Evolutionary conservation across 2,113 vertebrate genomes (phyloP), one percentile per base, ranked within the genome.

Genomic region (Corydoras sp.): DNA sequence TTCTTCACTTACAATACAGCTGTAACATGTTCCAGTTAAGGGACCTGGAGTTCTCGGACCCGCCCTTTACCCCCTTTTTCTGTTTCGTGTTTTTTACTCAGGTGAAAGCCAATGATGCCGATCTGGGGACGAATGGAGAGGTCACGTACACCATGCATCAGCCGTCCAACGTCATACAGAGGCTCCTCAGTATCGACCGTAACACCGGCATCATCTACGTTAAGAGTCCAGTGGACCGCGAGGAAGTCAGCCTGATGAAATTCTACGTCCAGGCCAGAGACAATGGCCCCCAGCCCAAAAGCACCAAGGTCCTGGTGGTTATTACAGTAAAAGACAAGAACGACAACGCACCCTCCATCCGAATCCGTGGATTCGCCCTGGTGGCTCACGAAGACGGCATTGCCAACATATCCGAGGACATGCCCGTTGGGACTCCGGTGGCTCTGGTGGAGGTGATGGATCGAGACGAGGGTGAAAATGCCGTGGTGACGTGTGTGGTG

Each of bases 361-460:
- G 94, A 83, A 99, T 99, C 55, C 90, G 97, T 3, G 95, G 96
- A 2, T 96, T 99, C 12, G 97, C 96, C 4, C 77, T 98, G 0
- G 95, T 98, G 60, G 97, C 91, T 0, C 97, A 98, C 70, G 93
- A 95, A 69, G 91, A 93, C 1, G 94, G 95, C 5, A 91, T 95
- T 67, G 97, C 97, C 2, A 98, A 98, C 83, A 98, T 99, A 71
- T 98, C 94, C 0, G 97, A 99, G 84, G 97, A 99, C 0, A 95
- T 95, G 86, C 91, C 94, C 0, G 89, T 96, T 5, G 93, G 96
- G 68, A 97, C 94, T 0, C 88, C 97, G 0, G 96, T 99, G 72
- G 97, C 97, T 11, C 80, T 99, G 85, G 95, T 99, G 10, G 96
- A 99, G 73, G 97, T 99, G 48, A 97, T 95, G 0, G 97, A 99